These are phyloP conservation scores for Enteromius fasciolatus DNA, from an alignment of 2,797 vertebrate genomes.

Conservation along the genomic window DNA sequence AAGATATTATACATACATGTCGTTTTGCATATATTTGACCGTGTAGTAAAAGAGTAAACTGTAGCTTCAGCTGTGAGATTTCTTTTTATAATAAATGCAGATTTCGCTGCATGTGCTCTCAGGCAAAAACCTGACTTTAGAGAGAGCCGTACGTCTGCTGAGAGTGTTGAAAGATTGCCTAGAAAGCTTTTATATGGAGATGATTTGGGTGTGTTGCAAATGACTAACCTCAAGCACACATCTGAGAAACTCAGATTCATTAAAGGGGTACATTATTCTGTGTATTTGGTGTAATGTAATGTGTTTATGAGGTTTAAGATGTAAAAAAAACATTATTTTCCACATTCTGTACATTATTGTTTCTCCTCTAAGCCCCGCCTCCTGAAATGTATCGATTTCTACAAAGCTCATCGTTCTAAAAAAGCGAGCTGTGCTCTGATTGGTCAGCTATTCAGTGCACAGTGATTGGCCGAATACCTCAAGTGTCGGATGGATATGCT, in stretches of 20 bases:
- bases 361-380: no score
- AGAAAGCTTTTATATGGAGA: neutral
- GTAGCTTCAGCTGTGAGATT: neutral
- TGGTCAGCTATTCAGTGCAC: no score
- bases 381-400: no score
- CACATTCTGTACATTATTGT: no score
- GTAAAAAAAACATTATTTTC: no score
- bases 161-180: neutral
- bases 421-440: no score
- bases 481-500: no score
- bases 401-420: no score
- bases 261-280: neutral
- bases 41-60: neutral
- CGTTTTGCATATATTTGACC: neutral
- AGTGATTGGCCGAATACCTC: no score
- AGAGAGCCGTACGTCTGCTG: neutral
- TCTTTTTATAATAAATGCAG: neutral
- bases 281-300: no score
- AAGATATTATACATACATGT: neutral
- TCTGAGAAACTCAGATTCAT: neutral
- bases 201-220: neutral
- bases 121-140: neutral
- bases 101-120: neutral
- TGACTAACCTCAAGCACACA: neutral
- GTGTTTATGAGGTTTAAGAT: no score